Evolutionary conservation across 1,140 invertebrate genomes (phyloP), one percentile per base, ranked within the genome.

Genomic region (Pogonomyrmex barbatus): DNA sequence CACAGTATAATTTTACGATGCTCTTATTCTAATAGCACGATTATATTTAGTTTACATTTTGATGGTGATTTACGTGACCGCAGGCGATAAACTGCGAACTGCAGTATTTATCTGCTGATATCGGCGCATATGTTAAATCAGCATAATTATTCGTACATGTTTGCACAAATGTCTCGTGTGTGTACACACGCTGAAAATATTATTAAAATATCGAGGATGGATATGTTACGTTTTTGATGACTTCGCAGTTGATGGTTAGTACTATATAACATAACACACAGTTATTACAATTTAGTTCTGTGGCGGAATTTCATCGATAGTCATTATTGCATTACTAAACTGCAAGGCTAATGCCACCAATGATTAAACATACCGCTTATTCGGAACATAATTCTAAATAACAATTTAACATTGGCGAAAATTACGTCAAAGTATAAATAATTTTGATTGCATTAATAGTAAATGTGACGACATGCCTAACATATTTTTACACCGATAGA

Each of bases 11-110:
- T 82, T 82, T 73, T 82, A 60, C 52, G 9, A 42, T 47, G 17
- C 30, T 82, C 68, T 82, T 82, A 73, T 71, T 60, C 30, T 73
- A 60, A 47, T 73, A 60, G 42, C 9, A 47, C 39, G 42, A 73
- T 73, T 82, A 60, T 58, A 42, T 82, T 82, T 82, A 52, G 39
- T 82, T 79, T 79, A 68, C 36, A 68, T 79, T 79, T 71, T 54
- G 42, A 73, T 82, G 54, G 30, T 82, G 67, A 73, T 82, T 71
- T 45, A 82, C 42, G 33, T 30, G 68, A 30, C 30, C 79, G 42
- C 54, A 45, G 42, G 14, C 52, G 52, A 82, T 82, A 71, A 82
- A 58, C 79, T 79, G 56, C 75, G 42, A 77, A 45, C 17, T 70
- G 36, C 14, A 68, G 77, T 81, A 81, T 81, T 68, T 81, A 56